Evolutionary conservation across 2,113 vertebrate genomes (phyloP).

Genomic region (Chelonoidis abingdonii): DNA sequence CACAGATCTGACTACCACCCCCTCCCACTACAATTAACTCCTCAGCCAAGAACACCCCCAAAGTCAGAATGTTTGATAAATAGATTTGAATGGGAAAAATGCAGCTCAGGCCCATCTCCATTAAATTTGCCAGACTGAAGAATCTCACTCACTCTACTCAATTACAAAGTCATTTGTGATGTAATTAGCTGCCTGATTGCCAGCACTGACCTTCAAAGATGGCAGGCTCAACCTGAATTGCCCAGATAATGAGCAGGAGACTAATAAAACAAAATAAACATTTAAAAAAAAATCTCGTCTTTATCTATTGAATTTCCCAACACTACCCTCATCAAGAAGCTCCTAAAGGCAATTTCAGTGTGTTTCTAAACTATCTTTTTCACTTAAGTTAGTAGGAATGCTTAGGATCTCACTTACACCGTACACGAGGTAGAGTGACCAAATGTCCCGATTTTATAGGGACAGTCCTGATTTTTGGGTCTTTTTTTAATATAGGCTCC

Average conservation of each 20-base stretch:
- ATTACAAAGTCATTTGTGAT: neutral
- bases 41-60: neutral
- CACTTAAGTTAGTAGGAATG: fast-evolving
- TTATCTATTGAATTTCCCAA: neutral
- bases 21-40: neutral
- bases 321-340: neutral
- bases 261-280: conserved; percentile 15
- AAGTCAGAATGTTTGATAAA: neutral
- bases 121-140: neutral
- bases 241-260: neutral
- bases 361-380: neutral
- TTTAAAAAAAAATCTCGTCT: neutral
- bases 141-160: neutral
- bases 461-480: no score
- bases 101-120: neutral
- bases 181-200: neutral
- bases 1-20: neutral
- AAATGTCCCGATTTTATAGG: no score
- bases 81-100: neutral
- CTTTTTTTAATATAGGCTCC: no score
- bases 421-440: neutral
- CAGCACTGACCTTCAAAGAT: conserved; percentile 20
- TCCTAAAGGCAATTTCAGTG: neutral
- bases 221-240: neutral
- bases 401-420: neutral